A percentile compares a stretch with the other conserved stretches of the same genome.
Evolutionary conservation across 2,888 invertebrate species (phyloP).

Genomic region (Vandiemenella viatica): DNA sequence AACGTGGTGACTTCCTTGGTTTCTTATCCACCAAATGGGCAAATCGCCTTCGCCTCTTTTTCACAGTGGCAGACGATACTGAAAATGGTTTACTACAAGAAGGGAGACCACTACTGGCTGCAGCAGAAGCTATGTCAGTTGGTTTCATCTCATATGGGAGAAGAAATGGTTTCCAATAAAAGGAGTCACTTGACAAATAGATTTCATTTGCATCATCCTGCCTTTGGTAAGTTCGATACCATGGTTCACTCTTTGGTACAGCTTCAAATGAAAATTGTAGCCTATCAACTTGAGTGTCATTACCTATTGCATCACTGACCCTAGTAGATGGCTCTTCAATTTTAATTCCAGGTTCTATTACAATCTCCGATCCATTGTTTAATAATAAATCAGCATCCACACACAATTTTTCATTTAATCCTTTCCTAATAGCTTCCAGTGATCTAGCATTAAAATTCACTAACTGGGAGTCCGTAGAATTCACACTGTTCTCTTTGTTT

Average conservation of each 20-base stretch:
- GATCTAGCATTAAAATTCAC: background rate
- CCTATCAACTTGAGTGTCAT: slow-evolving; percentile 34
- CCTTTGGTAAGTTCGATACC: slow-evolving; percentile 63
- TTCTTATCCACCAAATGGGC: slow-evolving; percentile 31
- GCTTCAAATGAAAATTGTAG: slow-evolving; percentile 61
- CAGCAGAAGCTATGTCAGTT: slow-evolving; percentile 34
- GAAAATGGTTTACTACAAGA: too few species aligned
- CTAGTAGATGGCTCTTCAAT: background rate
- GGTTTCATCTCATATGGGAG: slow-evolving; percentile 50
- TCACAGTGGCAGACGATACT: too few species aligned
- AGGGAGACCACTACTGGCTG: slow-evolving; percentile 46
- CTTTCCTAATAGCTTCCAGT: too few species aligned
- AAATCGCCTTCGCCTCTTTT: slow-evolving; percentile 17
- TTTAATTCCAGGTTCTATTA: background rate
- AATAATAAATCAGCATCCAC: too few species aligned
- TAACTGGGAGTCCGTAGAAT: background rate
- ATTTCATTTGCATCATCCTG: slow-evolving; percentile 55
- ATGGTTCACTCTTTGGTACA: slow-evolving; percentile 55
- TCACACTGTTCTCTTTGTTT: slow-evolving; percentile 16
- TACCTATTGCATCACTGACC: background rate
- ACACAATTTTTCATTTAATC: too few species aligned
- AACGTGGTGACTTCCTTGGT: slow-evolving; percentile 71
- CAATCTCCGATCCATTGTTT: too few species aligned
- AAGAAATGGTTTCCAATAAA: slow-evolving; percentile 44
- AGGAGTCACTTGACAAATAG: slow-evolving; percentile 27